A percentile compares a stretch with the other conserved stretches of the same genome.
These are phyloP conservation scores for Lepilemur septentrionalis DNA, from an alignment of 2,797 vertebrate species.

Conservation along the genomic window DNA sequence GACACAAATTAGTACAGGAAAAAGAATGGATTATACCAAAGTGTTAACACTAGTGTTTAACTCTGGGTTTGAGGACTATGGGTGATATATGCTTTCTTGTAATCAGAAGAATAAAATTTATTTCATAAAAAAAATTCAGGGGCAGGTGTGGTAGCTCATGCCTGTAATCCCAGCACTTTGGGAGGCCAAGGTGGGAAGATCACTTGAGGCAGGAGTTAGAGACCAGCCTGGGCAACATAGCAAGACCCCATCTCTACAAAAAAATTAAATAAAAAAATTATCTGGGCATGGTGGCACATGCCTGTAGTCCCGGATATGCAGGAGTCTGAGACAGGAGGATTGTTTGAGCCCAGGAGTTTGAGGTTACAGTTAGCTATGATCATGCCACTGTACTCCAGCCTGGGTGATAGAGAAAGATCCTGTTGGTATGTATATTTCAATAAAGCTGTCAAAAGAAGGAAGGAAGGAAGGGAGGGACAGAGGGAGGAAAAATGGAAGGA, in stretches of 20 bases:
- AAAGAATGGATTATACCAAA: neutral
- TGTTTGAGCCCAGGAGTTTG: neutral
- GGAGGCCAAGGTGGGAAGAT: too few relatives aligned
- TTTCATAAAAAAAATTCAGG: neutral
- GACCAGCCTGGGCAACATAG: too few relatives aligned
- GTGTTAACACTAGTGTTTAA: neutral
- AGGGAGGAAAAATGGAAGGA: neutral
- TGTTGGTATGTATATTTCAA: neutral
- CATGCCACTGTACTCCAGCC: neutral
- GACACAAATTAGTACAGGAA: neutral
- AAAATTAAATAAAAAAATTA: neutral
- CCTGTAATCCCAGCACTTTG: too few relatives aligned
- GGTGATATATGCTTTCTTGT: neutral
- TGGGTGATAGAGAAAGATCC: neutral
- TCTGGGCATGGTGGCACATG: neutral
- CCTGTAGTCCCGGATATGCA: neutral
- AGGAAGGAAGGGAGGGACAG: too few relatives aligned
- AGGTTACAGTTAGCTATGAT: too few relatives aligned
- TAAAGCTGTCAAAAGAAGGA: neutral
- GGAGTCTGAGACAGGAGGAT: neutral
- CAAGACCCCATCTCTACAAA: too few relatives aligned
- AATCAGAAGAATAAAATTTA: conserved; percentile 19
- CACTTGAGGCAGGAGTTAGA: too few relatives aligned
- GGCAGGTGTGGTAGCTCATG: too few relatives aligned
- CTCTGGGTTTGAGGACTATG: neutral